These are phyloP conservation scores for Mustela erminea DNA, from an alignment of 2,797 vertebrate species.

Conservation along the genomic window DNA sequence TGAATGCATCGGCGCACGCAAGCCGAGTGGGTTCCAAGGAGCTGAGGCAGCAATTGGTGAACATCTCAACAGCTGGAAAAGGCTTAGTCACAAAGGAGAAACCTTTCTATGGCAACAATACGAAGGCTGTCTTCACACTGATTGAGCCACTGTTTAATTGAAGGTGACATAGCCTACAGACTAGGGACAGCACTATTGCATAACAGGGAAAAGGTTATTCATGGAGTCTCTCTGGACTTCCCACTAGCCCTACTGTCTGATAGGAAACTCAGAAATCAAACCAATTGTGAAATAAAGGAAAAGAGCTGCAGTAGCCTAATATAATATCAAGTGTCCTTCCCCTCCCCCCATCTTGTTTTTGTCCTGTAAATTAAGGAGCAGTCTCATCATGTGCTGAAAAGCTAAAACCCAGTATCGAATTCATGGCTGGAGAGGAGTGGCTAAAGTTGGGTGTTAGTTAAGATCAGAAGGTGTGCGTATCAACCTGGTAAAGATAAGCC, in stretches of 20 bases:
- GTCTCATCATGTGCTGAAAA: not conserved
- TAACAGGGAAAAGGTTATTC: slow-evolving; percentile 63
- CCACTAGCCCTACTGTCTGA: not conserved
- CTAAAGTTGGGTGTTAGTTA: not conserved
- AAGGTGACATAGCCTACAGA: slow-evolving; percentile 57
- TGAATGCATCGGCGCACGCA: slow-evolving; percentile 85
- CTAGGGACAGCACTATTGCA: slow-evolving; percentile 11
- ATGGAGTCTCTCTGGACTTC: slow-evolving; percentile 57
- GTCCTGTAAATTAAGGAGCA: not conserved
- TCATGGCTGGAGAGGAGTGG: not conserved
- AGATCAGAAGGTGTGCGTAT: not conserved
- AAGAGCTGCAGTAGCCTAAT: not conserved
- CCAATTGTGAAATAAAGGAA: slow-evolving; percentile 25
- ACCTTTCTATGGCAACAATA: slow-evolving; percentile 66
- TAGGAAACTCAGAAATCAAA: slow-evolving; percentile 52
- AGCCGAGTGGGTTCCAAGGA: slow-evolving; percentile 85
- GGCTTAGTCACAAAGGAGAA: slow-evolving; percentile 77
- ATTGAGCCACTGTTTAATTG: slow-evolving; percentile 77
- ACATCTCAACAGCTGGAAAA: slow-evolving; percentile 86
- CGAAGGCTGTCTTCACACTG: slow-evolving; percentile 76
- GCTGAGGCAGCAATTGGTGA: slow-evolving; percentile 85
- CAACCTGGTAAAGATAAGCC: not conserved
- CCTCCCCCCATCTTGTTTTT: not conserved
- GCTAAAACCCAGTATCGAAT: not conserved
- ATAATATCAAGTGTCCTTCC: not conserved